Conservation (phyloP, 2,797 vertebrate species). For the Microctenopoma lineatum region DNA sequence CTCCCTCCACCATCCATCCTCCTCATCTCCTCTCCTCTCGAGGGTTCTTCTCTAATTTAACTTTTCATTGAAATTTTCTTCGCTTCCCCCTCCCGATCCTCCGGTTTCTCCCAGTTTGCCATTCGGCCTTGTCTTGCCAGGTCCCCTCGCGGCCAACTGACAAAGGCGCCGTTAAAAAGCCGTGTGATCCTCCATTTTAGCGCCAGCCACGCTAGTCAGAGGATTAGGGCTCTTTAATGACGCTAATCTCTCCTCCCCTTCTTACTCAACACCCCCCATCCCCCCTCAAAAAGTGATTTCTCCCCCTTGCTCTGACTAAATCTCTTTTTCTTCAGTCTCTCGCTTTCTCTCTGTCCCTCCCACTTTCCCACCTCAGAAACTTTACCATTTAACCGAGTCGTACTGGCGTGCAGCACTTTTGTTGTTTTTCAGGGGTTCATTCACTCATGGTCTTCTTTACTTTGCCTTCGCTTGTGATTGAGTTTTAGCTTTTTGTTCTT, state of each 20-base stretch:
- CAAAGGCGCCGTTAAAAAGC: constrained; percentile 90
- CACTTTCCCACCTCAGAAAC: constrained; percentile 75
- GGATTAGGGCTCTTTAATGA: constrained; percentile 96
- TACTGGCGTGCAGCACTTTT: constrained; percentile 37
- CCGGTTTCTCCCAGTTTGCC: constrained; percentile 82
- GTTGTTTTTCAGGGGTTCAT: constrained; percentile 25
- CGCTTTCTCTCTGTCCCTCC: constrained; percentile 6
- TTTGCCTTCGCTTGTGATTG: not conserved
- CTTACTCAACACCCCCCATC: constrained; percentile 52
- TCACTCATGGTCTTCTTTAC: constrained; percentile 16
- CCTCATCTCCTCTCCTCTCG: constrained; percentile 67
- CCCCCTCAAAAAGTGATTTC: constrained; percentile 85
- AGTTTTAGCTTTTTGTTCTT: not conserved
- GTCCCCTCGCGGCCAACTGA: constrained; percentile 85
- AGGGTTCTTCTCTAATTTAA: constrained; percentile 88
- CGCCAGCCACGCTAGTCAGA: constrained; percentile 91
- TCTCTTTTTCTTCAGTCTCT: constrained; percentile 81
- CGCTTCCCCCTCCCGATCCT: constrained; percentile 48
- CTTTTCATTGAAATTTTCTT: constrained; percentile 88
- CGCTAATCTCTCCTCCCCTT: constrained; percentile 88
- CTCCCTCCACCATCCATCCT: constrained; percentile 48
- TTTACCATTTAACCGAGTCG: constrained; percentile 79
- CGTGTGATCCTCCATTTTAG: constrained; percentile 91
- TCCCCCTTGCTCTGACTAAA: constrained; percentile 84
- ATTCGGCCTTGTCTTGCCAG: constrained; percentile 84